Conservation (phyloP, 1,140 invertebrate genomes). For the Lasioglossum baleicum region DNA sequence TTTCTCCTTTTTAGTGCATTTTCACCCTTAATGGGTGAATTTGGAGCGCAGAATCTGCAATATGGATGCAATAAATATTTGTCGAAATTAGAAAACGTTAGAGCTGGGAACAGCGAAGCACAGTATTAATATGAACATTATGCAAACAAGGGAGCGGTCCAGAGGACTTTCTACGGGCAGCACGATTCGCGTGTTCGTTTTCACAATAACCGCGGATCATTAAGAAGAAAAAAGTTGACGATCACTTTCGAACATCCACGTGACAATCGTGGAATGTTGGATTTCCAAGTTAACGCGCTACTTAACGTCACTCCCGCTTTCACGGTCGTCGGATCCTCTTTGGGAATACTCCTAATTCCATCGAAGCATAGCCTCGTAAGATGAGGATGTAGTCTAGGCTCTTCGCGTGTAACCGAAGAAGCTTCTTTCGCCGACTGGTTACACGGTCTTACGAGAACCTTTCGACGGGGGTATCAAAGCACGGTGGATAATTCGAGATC, state of each 20-base stretch:
- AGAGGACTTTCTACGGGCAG: no score
- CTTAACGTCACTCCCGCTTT: conserved; percentile 3
- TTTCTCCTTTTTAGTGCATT: no score
- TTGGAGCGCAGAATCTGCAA: no score
- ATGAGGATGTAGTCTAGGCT: neutral
- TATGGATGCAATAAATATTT: no score
- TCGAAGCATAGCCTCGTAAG: neutral
- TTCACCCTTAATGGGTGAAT: no score
- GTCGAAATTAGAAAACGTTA: neutral
- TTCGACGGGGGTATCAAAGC: neutral
- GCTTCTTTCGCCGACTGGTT: neutral
- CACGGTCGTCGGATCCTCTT: neutral
- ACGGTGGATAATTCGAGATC: conserved; percentile 8
- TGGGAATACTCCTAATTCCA: neutral
- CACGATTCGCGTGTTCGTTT: no score
- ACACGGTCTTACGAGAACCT: neutral
- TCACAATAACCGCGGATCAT: no score
- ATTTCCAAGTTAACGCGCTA: neutral
- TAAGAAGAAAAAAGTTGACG: neutral
- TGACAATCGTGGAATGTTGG: neutral
- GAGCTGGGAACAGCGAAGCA: neutral
- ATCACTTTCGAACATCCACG: neutral
- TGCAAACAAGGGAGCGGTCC: no score
- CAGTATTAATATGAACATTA: no score
- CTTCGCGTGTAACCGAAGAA: conserved; percentile 12